These are phyloP conservation scores for Hesperia comma DNA, from an alignment of 2,888 invertebrate species.

Conservation along the genomic window DNA sequence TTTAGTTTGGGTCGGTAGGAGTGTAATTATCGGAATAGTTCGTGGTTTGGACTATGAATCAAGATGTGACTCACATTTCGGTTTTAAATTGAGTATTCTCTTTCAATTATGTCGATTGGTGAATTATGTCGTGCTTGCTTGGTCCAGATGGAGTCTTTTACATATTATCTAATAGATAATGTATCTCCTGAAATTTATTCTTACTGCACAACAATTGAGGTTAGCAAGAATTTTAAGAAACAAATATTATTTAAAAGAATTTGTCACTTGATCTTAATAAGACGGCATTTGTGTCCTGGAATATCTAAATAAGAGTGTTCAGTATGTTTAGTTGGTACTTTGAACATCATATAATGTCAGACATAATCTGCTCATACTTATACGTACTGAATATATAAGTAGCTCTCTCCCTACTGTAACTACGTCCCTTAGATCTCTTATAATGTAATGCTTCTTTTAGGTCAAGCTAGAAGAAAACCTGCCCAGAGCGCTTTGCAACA, in stretches of 20 bases:
- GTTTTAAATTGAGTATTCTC: background rate
- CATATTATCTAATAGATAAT: conserved; percentile 62
- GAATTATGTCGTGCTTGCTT: conserved; percentile 73
- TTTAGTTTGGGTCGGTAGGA: too few species aligned
- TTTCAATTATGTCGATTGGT: conserved; percentile 40
- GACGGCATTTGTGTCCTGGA: too few species aligned
- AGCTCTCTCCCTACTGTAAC: too few species aligned
- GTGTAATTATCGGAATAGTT: too few species aligned
- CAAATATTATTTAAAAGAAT: too few species aligned
- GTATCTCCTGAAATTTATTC: conserved; percentile 64
- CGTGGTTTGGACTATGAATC: too few species aligned
- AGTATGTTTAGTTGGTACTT: too few species aligned
- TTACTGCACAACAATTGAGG: conserved; percentile 76
- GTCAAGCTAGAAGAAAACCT: conserved; percentile 60
- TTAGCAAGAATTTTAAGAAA: conserved; percentile 43
- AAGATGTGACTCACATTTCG: background rate
- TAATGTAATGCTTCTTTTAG: conserved; percentile 50
- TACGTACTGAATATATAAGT: too few species aligned
- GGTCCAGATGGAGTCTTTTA: conserved; percentile 58
- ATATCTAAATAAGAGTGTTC: too few species aligned
- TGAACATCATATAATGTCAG: too few species aligned
- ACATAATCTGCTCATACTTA: too few species aligned
- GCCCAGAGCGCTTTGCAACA: conserved; percentile 67
- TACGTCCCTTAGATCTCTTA: too few species aligned
- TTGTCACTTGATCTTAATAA: background rate